Conservation (phyloP, 1,140 invertebrate genomes). For the Lamellibrachia luymesi region DNA sequence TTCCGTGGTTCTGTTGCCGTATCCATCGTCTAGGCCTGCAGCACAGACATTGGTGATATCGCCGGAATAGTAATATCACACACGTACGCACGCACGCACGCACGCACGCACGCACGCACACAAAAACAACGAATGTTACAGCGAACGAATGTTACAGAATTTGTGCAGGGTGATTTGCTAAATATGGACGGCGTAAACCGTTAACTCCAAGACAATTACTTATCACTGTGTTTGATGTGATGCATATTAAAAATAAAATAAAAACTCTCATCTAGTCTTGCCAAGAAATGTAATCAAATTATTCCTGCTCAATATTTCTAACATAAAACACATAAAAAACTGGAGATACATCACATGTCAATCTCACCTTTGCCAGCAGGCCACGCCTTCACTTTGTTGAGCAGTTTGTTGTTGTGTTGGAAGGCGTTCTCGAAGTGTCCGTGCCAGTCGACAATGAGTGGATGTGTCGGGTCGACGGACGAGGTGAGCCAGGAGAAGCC, state of each 20-base stretch:
- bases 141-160: neutral
- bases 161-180: neutral
- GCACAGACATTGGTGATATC: neutral
- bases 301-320: too few relatives aligned
- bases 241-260: too few relatives aligned
- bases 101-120: neutral
- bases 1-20: neutral
- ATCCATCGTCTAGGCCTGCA: neutral
- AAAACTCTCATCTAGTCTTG: too few relatives aligned
- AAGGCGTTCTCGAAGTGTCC: neutral
- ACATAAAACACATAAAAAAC: too few relatives aligned
- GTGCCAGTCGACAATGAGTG: neutral
- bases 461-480: neutral
- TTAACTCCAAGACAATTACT: too few relatives aligned
- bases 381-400: neutral
- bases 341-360: too few relatives aligned
- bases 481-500: neutral
- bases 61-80: neutral
- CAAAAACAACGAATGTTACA: neutral
- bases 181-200: too few relatives aligned
- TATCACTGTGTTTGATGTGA: too few relatives aligned
- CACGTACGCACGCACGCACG: neutral
- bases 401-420: neutral
- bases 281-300: too few relatives aligned
- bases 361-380: neutral